Evolutionary conservation across 2,888 invertebrate species (phyloP).

Genomic region (Tipula lateralis): DNA sequence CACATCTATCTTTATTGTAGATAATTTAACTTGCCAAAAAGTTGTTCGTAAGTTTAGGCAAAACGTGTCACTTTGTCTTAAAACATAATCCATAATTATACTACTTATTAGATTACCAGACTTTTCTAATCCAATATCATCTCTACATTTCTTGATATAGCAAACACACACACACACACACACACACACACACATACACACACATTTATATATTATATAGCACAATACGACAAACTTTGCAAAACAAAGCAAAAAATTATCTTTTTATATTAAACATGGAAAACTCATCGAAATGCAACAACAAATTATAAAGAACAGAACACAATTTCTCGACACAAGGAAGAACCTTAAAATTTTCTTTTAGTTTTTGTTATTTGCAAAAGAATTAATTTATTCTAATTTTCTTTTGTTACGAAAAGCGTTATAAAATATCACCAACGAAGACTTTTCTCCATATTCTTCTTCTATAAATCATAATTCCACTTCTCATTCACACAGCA

Average conservation of each 20-base stretch:
- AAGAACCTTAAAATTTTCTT: not conserved
- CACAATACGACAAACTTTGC: not conserved
- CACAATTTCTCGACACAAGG: not conserved
- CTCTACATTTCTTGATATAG: not conserved
- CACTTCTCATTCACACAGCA: not conserved
- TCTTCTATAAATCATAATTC: constrained; percentile 1
- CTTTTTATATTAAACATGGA: not conserved
- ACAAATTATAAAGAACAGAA: not conserved
- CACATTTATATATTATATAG: not conserved
- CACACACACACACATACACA: no score
- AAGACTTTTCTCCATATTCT: not conserved
- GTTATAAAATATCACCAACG: not conserved
- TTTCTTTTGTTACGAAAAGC: not conserved
- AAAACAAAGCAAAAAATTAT: not conserved
- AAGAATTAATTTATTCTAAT: not conserved
- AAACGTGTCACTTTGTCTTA: constrained; percentile 1
- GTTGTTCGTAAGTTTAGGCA: not conserved
- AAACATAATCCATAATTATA: not conserved
- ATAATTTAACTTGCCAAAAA: not conserved
- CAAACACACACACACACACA: no score
- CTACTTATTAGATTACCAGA: not conserved
- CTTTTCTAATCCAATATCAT: not conserved
- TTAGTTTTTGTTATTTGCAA: not conserved
- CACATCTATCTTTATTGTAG: not conserved
- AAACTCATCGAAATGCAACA: not conserved